These are phyloP conservation scores for Noctua janthina DNA, from an alignment of 2,888 invertebrate species.

Conservation along the genomic window DNA sequence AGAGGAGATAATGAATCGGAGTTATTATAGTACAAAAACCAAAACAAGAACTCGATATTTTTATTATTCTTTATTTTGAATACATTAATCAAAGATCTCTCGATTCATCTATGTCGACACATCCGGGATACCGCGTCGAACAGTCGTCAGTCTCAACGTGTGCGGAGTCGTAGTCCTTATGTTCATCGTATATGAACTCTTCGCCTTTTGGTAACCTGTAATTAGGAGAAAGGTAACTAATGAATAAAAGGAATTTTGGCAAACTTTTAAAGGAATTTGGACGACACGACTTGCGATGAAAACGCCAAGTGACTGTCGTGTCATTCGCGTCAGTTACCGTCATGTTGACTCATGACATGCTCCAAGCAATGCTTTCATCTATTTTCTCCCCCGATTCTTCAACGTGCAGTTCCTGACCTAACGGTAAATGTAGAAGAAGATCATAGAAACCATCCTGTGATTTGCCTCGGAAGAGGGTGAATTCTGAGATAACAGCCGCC, in stretches of 20 bases:
- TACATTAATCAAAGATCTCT: slow-evolving; percentile 16
- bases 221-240: slow-evolving; percentile 24
- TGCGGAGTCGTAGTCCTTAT: slow-evolving; percentile 88
- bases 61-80: not conserved
- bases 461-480: not conserved
- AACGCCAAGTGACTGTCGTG: not conserved
- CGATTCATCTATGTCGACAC: slow-evolving; percentile 72
- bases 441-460: not conserved
- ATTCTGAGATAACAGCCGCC: not conserved
- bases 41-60: not conserved
- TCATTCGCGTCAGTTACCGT: not conserved
- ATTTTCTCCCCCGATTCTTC: not conserved
- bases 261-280: not conserved
- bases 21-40: not conserved
- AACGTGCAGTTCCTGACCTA: not conserved
- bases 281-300: not conserved
- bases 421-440: not conserved
- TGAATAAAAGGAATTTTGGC: not conserved
- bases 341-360: not conserved
- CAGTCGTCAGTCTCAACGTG: slow-evolving; percentile 84
- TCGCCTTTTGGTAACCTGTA: slow-evolving; percentile 87
- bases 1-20: no score
- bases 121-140: slow-evolving; percentile 83
- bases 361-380: not conserved
- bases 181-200: slow-evolving; percentile 80